Base-by-base conservation (phyloP, 2,888 invertebrate genomes). In the Andricus quercusramuli region DNA sequence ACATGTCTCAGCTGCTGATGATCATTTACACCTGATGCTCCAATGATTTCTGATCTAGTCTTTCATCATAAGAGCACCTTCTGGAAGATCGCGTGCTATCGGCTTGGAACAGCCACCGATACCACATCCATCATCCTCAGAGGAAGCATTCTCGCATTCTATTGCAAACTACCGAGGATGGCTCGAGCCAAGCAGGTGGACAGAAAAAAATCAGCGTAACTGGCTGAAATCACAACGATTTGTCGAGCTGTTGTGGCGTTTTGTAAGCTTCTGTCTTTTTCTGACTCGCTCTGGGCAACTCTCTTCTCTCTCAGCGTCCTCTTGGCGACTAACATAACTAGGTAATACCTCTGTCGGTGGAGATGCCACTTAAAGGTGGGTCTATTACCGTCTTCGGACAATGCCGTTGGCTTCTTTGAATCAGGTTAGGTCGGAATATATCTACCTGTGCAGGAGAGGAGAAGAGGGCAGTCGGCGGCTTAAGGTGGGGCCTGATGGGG, bases 381-480 rank as follows among this genome's bases (percentile, higher is more conserved):
- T 83, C 83, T 82, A 82, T 83, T 85, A 83, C 84, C 78, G 83
- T 83, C 80, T 83, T 78, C 82, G 80, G 83, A 85, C 84, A 85
- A 85, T 85, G 84, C 83, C 83, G 84, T 84, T 82, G 78, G 83
- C 79, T 83, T 82, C 84, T 84, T 82, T 62, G 82, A 83, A 85
- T 83, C 83, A 80, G 79, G 83, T 82, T 80, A 82, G 80, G 79
- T 81, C 82, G 83, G 79, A 81, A 80, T 82, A 77, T 83, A 85
- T 83, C 82, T 83, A 83, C 76, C 83, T 78, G 80, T 80, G 68
- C 78, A 81, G 79, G 79, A 83, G 80, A 78, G 78, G 65, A 78
- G 66, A 85, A 78, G 85, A 80, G 85, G 82, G 82, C 82, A 82
- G 67, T 83, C 79, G 79, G 80, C 47, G 59, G 79, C 59, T 79